Evolutionary conservation across 2,113 vertebrate species (phyloP).

Genomic region (Nannobrachium achirus): DNA sequence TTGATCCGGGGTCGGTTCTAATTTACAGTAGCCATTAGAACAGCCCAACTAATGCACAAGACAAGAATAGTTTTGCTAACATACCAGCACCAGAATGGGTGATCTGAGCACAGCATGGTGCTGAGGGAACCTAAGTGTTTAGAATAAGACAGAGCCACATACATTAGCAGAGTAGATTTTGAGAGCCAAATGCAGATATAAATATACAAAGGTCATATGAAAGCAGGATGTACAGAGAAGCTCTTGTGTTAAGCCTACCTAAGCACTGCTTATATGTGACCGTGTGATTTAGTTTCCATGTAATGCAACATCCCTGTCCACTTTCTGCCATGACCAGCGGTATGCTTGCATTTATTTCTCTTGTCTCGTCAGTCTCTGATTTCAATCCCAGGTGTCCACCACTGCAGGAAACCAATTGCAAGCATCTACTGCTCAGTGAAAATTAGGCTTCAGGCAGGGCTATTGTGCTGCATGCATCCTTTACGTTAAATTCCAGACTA

Average conservation of each 20-base stretch:
- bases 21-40: not conserved
- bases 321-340: not conserved
- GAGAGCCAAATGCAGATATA: not conserved
- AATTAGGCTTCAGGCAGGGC: no score
- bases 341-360: not conserved
- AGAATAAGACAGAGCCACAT: not conserved
- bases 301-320: conserved; percentile 3
- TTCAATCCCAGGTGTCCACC: no score
- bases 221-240: not conserved
- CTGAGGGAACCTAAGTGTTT: not conserved
- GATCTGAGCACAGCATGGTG: not conserved
- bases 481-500: no score
- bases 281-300: conserved; percentile 1
- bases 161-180: not conserved
- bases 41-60: not conserved
- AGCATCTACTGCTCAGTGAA: no score
- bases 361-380: no score
- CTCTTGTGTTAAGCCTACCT: not conserved
- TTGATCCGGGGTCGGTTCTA: conserved; percentile 1
- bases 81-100: not conserved
- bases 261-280: not conserved
- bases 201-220: not conserved
- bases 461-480: no score
- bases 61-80: not conserved
- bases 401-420: no score